A percentile compares a stretch with the other conserved stretches of the same genome.
These are phyloP conservation scores for Enteromius anoplus DNA, from an alignment of 2,797 vertebrate genomes.

Conservation along the genomic window DNA sequence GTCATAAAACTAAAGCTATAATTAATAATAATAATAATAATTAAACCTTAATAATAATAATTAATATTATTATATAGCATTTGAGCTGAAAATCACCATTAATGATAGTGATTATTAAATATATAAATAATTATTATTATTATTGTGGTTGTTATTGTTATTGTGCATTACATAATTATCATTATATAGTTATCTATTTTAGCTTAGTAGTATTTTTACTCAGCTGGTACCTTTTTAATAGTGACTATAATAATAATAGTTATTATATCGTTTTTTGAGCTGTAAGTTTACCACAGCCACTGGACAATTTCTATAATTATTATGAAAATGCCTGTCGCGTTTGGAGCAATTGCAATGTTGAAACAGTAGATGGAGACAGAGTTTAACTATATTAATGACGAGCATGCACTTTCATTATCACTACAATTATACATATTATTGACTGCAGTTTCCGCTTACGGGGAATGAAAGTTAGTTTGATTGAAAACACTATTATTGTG, in stretches of 20 bases:
- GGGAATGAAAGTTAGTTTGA: not conserved
- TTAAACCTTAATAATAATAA: too few species aligned
- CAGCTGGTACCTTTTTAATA: not conserved
- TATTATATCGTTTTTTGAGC: not conserved
- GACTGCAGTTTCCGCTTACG: not conserved
- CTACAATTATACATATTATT: not conserved
- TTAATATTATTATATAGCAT: too few species aligned
- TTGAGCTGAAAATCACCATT: too few species aligned
- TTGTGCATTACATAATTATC: not conserved
- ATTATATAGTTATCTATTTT: not conserved
- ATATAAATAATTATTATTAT: too few species aligned
- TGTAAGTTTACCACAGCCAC: not conserved
- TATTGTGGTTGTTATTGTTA: not conserved
- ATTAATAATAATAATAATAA: too few species aligned
- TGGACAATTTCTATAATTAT: not conserved
- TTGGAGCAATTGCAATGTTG: constrained; percentile 22
- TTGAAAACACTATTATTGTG: not conserved
- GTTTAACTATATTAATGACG: not conserved
- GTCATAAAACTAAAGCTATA: too few species aligned
- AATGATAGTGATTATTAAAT: too few species aligned
- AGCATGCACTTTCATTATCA: not conserved
- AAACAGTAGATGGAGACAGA: constrained; percentile 56
- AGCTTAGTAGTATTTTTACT: too few species aligned
- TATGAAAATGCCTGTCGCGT: not conserved
- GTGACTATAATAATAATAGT: not conserved